Base-by-base conservation (phyloP, 2,888 invertebrate genomes). In the Eupelmus urozonus region DNA sequence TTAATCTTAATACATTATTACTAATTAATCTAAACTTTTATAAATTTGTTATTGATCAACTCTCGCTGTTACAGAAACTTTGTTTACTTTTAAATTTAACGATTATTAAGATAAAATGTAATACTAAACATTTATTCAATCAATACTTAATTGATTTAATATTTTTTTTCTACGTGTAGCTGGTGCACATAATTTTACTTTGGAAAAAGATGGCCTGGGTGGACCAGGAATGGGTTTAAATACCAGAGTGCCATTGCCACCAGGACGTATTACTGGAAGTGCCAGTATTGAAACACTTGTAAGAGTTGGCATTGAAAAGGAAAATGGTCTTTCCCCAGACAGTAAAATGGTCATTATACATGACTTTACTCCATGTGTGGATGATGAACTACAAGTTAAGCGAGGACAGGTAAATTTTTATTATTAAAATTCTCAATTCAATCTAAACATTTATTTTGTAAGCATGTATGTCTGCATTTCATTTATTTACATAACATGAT, bases 301-400 rank as follows among this genome's bases (percentile, higher is more conserved):
- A 1, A 91, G 96, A 84, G 96, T 97, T 29, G 97, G 97, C 18
- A 95, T 97, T 79, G 97, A 97, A 88, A 97, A 97, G 86, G 97
- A 97, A 90, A 96, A 96, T 90, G 96, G 96, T 0, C 91, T 97
- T 7, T 96, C 97, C 81, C 97, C 97, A 0, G 97, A 97, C 88
- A 97, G 96, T 66, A 97, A 97, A 91, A 97, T 97, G 97, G 96
- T 97, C 79, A 97, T 97, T 49, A 91, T 97, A 11, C 97, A 97
- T 89, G 97, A 98, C 89, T 98, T 98, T 88, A 96, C 96, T 16
- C 97, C 98, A 0, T 97, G 97, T 88, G 98, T 97, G 0, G 97
- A 98, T 88, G 97, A 98, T 90, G 98, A 98, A 88, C 91, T 98
- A 59, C 96, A 96, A 91, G 95, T 96, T 69, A 92, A 91, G 84